Evolutionary conservation across 2,113 vertebrate species (phyloP).

Genomic region (Taxidea taxus): DNA sequence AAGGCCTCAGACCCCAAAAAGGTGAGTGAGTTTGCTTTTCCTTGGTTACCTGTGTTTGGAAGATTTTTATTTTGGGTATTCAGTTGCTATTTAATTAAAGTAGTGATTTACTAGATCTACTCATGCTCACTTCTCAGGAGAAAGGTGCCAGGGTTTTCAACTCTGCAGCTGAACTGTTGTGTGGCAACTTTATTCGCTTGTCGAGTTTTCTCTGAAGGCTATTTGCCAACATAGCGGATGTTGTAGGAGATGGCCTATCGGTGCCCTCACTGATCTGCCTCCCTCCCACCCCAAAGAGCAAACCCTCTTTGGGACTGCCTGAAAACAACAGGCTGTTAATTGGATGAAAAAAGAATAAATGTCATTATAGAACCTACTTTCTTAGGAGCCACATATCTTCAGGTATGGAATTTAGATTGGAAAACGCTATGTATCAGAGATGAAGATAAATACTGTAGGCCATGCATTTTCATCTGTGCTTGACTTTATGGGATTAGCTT

Average conservation of each 20-base stretch:
- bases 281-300: not conserved
- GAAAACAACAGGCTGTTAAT: not conserved
- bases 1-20: not conserved
- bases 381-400: not conserved
- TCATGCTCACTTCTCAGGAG: not conserved
- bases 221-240: not conserved
- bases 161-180: not conserved
- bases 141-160: not conserved
- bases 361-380: not conserved
- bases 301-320: not conserved
- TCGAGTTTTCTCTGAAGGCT: not conserved
- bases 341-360: not conserved
- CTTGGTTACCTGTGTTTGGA: not conserved
- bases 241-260: not conserved
- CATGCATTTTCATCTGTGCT: not conserved
- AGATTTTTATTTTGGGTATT: not conserved
- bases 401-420: not conserved
- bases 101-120: not conserved
- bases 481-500: not conserved
- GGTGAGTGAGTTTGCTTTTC: not conserved
- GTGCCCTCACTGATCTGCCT: too few relatives aligned
- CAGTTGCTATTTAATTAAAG: not conserved
- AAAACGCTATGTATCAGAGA: not conserved
- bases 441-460: not conserved
- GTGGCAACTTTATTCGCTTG: not conserved